Base-by-base conservation (phyloP, 2,113 vertebrate species). In the Drymodes brunneopygia region DNA sequence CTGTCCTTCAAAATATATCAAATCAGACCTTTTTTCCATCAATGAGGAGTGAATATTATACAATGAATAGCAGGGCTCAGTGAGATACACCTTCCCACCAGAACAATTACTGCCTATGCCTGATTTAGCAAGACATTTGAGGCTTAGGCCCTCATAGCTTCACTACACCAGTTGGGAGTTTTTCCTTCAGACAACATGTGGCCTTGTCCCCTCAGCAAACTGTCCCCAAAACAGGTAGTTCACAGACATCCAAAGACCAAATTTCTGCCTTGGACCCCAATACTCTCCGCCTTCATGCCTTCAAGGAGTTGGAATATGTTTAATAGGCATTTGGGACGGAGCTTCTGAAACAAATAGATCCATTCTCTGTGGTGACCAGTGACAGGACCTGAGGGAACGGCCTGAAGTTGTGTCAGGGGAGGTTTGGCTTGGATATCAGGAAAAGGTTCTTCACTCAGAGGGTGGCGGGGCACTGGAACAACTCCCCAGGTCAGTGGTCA, bases 241-340 rank as follows among this genome's bases (percentile, higher is more conserved):
- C 54, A 67, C 72, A 75, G 33, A 36, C 9, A 77, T 14, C 15
- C 22, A 15, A 81, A 90, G 31, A 19, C 12, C 25, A 70, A n/a
- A 47, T 11, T 0, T 0, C 24, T 56, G 9, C 15, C 79, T 62
- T 67, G 54, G 24, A 64, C 9, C 5, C 6, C 5, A 24, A 12
- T 38, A 33, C 1, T 5, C 5, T 5, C 4, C 9, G 40, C 18
- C 17, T 40, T 40, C 10, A 6, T 15, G 1, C 6, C 16, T 9
- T 2, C 19, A 69, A 51, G 3, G 24, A 54, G 12, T 1, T 54
- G 35, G 25, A 70, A 10, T 17, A 22, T 21, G 6, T 84, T 83
- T 54, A 78, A 74, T 9, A 19, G 21, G 15, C 1, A 1, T 38
- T 58, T 38, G 54, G 54, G 27, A 36, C 15, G 20, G 45, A 86